A percentile compares a stretch with the other conserved stretches of the same genome.
Evolutionary conservation across 2,113 vertebrate genomes (phyloP).

Genomic region (Antennarius striatus): DNA sequence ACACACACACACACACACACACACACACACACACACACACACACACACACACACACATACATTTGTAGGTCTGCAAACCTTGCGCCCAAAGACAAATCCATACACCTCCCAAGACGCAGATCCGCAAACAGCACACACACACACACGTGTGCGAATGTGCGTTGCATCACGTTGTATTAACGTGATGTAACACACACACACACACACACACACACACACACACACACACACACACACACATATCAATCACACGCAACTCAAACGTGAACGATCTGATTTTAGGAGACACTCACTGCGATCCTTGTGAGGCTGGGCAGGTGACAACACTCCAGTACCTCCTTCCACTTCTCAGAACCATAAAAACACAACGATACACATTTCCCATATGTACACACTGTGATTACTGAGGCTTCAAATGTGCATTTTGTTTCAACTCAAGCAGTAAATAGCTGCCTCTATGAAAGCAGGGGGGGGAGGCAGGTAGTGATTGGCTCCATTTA

Average conservation of each 20-base stretch:
- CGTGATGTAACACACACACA: not conserved
- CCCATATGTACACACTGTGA: not conserved
- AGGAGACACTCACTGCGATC: not conserved
- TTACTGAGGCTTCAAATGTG: constrained; percentile 19
- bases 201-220: not conserved
- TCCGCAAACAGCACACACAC: too few species aligned
- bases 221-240: constrained; percentile 7
- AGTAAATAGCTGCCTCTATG: constrained; percentile 17
- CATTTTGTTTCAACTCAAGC: constrained; percentile 24
- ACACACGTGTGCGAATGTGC: too few species aligned
- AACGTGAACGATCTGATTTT: constrained; percentile 14
- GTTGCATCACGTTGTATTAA: too few species aligned
- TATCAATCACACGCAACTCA: not conserved
- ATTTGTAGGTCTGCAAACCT: not conserved
- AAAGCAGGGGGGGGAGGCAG: not conserved
- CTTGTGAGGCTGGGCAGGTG: constrained; percentile 6
- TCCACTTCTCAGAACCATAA: not conserved
- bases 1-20: constrained; percentile 21
- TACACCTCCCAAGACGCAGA: not conserved
- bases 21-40: constrained; percentile 20
- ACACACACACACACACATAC: constrained; percentile 19
- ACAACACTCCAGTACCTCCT: not conserved
- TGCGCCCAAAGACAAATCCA: not conserved
- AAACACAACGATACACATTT: not conserved
- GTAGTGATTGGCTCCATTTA: too few species aligned